phyloP scores from a whole-genome alignment of 2,797 vertebrate species.

The Pantherophis alleghaniensis region DNA sequence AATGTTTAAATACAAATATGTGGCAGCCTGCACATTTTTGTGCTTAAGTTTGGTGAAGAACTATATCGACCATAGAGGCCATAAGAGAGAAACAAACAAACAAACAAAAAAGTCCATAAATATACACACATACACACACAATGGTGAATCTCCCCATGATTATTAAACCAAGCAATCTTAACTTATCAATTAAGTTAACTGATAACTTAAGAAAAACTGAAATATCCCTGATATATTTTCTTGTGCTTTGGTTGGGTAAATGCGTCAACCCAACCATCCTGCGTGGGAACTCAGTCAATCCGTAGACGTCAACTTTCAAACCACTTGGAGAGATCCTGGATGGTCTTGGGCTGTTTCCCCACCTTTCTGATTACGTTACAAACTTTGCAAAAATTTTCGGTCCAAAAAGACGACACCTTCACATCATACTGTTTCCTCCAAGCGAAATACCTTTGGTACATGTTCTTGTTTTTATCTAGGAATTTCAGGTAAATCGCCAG shows the following conservation, averaged over 20 bases:
- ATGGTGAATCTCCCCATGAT: not conserved
- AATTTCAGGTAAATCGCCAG: slow-evolving; percentile 84
- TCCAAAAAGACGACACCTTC: slow-evolving; percentile 80
- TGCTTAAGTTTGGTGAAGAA: not conserved
- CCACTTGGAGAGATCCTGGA: slow-evolving; percentile 70
- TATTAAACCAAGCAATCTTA: not conserved
- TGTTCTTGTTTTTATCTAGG: slow-evolving; percentile 73
- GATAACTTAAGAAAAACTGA: not conserved
- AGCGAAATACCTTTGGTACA: slow-evolving; percentile 79
- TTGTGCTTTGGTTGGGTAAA: accelerated
- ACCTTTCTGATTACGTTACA: slow-evolving; percentile 70
- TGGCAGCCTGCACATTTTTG: not conserved
- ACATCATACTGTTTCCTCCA: slow-evolving; percentile 82
- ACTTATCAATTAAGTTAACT: not conserved
- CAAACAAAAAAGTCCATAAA: too few relatives aligned
- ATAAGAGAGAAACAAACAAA: not conserved
- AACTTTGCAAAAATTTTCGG: slow-evolving; percentile 83
- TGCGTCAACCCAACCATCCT: accelerated
- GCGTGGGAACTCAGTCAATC: accelerated
- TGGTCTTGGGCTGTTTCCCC: slow-evolving; percentile 57
- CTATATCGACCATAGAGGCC: not conserved
- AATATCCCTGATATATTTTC: not conserved
- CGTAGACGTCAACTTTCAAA: slow-evolving; percentile 68
- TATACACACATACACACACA: not conserved
- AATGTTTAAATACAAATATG: not conserved